These are phyloP conservation scores for Dipodomys merriami DNA, from an alignment of 2,113 vertebrate genomes.

Conservation along the genomic window DNA sequence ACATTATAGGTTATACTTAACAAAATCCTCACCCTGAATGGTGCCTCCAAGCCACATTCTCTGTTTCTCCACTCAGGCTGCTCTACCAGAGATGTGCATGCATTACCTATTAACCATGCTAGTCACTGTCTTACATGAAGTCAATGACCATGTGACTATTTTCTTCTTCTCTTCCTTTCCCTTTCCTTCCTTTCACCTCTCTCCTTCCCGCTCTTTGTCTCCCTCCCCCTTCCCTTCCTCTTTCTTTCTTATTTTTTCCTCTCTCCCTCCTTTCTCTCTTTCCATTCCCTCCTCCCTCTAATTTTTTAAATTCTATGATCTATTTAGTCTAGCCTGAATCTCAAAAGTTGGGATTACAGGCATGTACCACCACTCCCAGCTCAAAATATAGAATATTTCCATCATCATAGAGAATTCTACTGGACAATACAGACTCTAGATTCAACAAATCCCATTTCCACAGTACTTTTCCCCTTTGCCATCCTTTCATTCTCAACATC, in stretches of 20 bases:
- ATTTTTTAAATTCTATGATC: too few relatives aligned
- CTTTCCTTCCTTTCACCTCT: too few relatives aligned
- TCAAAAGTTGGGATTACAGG: background rate
- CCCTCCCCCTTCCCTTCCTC: too few relatives aligned
- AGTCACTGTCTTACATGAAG: background rate
- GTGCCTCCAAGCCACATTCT: background rate
- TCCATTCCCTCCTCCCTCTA: background rate
- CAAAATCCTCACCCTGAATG: background rate
- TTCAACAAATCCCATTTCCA: background rate
- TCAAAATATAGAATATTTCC: background rate
- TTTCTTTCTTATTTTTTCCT: too few relatives aligned
- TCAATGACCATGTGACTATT: background rate
- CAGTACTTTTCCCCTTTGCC: background rate
- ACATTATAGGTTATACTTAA: background rate
- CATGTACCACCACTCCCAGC: background rate
- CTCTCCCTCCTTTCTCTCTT: background rate
- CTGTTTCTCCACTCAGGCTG: background rate
- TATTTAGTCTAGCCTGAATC: background rate
- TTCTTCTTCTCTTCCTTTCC: background rate
- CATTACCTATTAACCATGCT: background rate
- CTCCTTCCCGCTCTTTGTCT: too few relatives aligned
- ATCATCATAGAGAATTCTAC: background rate
- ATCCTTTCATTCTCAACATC: background rate
- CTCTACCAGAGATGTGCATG: background rate
- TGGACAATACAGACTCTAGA: background rate